Base-by-base conservation (phyloP, 2,113 vertebrate species). In the Sorex araneus region DNA sequence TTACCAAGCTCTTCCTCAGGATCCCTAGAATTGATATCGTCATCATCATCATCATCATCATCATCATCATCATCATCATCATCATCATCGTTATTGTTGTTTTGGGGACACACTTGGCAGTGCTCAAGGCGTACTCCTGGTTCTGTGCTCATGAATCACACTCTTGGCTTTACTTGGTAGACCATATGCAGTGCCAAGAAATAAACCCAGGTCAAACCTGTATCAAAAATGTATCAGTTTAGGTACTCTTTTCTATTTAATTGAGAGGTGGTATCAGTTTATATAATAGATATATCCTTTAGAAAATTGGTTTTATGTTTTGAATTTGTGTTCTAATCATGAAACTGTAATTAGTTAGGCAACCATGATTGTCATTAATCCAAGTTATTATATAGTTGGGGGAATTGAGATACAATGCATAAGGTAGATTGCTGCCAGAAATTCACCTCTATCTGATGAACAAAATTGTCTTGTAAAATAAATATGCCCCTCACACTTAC, bases 251-350 rank as follows among this genome's bases (percentile, higher is more conserved):
- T 92, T 95, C 23, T 32, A 95, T 60, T 60, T 60, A 60, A 95
- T 93, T 93, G 94, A 93, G 70, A 78, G 78, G 75, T 94, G 82
- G 85, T 85, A 92, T 66, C 83, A 76, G 79, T 94, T 92, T 95
- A 84, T 50, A 90, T 94, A 90, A 81, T 84, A 93, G 91, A 78
- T 82, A 78, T 82, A 75, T 90, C 88, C 74, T 95, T 94, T 94
- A 54, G 86, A 93, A 95, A 95, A 95, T 92, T 86, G 75, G 36
- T 36, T 75, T 79, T 94, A 93, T 92, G 57, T 95, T 64, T 90
- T 90, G 76, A 0, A 92, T 93, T 94, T 92, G 75, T 90, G 66
- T 95, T 50, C 63, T 82, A 91, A 91, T 93, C 34, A 88, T 0
- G 3, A 57, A 91, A 40, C 73, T 88, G 1, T 87, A 92, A 90